These are phyloP conservation scores for Bombus cullumanus DNA, from an alignment of 1,140 invertebrate genomes.

Conservation along the genomic window DNA sequence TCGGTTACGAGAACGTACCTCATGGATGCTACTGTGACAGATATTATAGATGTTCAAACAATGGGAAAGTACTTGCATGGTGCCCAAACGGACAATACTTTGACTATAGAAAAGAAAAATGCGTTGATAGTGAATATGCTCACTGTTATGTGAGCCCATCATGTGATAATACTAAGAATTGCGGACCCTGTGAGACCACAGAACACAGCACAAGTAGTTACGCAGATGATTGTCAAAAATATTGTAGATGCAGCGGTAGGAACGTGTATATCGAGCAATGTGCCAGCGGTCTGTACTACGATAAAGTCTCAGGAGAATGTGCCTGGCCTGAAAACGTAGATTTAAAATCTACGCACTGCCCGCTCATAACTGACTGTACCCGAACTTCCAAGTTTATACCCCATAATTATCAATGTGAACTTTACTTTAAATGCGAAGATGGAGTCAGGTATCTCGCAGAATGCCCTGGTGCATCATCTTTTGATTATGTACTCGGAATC, in stretches of 20 bases:
- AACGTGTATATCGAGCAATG: background rate
- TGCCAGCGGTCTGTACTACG: background rate
- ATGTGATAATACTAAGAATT: no score
- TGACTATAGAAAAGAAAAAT: conserved; percentile 80
- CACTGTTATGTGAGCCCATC: background rate
- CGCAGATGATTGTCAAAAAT: background rate
- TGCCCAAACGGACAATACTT: conserved; percentile 78
- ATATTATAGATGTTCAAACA: conserved; percentile 83
- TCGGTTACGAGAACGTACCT: conserved; percentile 42
- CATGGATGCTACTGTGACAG: conserved; percentile 73
- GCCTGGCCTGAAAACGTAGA: no score
- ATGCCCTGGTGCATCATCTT: background rate
- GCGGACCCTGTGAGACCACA: no score
- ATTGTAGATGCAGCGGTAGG: background rate
- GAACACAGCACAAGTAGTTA: background rate
- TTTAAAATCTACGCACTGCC: no score
- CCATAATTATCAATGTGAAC: accelerated
- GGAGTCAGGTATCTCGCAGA: background rate
- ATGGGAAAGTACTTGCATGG: conserved; percentile 67
- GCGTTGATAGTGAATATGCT: conserved; percentile 66
- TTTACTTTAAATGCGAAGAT: background rate
- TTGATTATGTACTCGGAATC: background rate
- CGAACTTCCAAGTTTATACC: no score
- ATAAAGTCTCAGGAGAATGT: accelerated
- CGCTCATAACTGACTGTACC: no score